Evolutionary conservation across 2,888 invertebrate species (phyloP).

Genomic region (Chesias legatella): DNA sequence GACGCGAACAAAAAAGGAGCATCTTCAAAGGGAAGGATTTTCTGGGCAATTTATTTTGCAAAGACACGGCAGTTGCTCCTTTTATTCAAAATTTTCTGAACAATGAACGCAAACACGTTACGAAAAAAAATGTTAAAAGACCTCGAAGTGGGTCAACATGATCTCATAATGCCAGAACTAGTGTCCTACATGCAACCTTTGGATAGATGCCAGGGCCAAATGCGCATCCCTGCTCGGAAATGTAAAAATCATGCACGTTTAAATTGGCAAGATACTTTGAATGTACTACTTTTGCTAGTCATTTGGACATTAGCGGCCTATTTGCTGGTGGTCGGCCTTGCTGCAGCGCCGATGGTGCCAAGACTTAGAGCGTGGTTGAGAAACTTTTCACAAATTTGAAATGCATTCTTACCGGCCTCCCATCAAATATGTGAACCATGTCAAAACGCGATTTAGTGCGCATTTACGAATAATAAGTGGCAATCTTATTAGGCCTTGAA

Average conservation of each 20-base stretch:
- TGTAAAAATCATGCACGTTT: background rate
- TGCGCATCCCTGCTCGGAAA: slow-evolving; percentile 10
- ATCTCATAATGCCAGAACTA: slow-evolving; percentile 49
- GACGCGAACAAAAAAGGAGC: slow-evolving; percentile 33
- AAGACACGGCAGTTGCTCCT: slow-evolving; percentile 9
- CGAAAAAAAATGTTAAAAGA: slow-evolving; percentile 31
- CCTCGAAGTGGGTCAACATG: slow-evolving; percentile 41
- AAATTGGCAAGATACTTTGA: slow-evolving; percentile 43
- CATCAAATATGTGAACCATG: no score
- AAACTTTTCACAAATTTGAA: no score
- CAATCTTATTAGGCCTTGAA: no score
- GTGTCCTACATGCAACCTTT: slow-evolving; percentile 48
- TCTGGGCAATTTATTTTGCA: slow-evolving; percentile 35
- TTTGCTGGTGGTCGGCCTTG: slow-evolving; percentile 6
- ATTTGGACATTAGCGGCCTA: no score
- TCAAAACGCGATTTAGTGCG: no score
- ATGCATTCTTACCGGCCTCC: no score
- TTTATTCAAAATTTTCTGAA: slow-evolving; percentile 19
- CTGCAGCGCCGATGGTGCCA: slow-evolving; percentile 62
- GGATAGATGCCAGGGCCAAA: slow-evolving; percentile 17
- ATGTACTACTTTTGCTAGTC: no score
- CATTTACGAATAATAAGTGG: no score
- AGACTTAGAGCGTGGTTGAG: slow-evolving; percentile 34
- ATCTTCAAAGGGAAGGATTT: slow-evolving; percentile 32
- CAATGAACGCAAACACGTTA: slow-evolving; percentile 10